Conservation (phyloP, 2,888 invertebrate genomes). For the Mesodorylaimus sp. region DNA sequence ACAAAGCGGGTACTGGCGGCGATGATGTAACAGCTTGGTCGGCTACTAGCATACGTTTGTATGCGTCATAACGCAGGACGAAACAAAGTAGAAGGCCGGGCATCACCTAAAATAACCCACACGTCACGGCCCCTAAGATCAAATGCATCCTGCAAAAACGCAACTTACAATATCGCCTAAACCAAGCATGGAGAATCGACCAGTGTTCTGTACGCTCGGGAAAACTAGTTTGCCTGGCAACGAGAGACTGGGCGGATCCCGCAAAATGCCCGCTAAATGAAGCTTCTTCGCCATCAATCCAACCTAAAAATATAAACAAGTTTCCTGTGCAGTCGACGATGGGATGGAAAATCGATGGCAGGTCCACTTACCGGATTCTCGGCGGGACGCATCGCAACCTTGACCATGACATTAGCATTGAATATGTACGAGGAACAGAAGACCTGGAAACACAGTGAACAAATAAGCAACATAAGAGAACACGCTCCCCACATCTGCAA, state of each 20-base stretch:
- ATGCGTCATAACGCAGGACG: conserved; percentile 87
- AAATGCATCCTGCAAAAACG: neutral
- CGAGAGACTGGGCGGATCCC: conserved; percentile 81
- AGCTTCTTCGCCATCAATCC: conserved; percentile 78
- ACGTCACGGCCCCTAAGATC: conserved; percentile 2
- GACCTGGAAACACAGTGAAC: conserved; percentile 34
- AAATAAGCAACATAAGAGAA: conserved; percentile 4
- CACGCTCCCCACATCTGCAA: neutral
- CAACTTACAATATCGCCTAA: conserved; percentile 43
- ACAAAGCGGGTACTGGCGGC: conserved; percentile 21
- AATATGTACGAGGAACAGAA: conserved; percentile 96
- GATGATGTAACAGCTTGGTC: conserved; percentile 40
- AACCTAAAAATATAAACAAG: conserved; percentile 38
- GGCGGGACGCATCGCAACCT: conserved; percentile 46
- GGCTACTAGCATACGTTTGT: conserved; percentile 67
- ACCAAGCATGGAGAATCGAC: conserved; percentile 89
- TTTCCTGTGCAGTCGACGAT: neutral
- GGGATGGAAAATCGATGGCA: neutral
- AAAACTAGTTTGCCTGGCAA: conserved; percentile 90
- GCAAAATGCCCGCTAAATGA: conserved; percentile 68
- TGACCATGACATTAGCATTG: conserved; percentile 96
- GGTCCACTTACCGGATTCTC: conserved; percentile 35
- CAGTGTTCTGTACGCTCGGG: conserved; percentile 73
- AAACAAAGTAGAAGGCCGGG: conserved; percentile 84
- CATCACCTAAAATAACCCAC: conserved; percentile 49